Evolutionary conservation across 2,113 vertebrate species (phyloP), one percentile per base, ranked within the genome.

Genomic region (Astur gentilis): DNA sequence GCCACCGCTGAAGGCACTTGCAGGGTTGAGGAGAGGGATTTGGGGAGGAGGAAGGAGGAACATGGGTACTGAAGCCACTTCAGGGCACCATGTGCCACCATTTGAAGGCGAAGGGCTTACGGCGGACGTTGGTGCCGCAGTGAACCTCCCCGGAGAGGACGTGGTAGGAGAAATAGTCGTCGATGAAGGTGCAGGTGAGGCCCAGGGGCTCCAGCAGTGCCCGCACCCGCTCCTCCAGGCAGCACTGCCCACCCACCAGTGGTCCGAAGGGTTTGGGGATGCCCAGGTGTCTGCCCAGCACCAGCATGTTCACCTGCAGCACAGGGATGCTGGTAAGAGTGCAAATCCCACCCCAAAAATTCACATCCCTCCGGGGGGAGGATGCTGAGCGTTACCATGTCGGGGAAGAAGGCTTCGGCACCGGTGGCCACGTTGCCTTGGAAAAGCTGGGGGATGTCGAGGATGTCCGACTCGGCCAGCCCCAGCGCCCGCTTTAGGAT

Each of bases 261-360:
- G 99, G 99, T 18, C 99, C 99, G 1, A 98, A 99, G 6, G 99
- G 99, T 57, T 99, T 99, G 14, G 99, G 99, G 90, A 99, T 98
- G 94, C 99, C 99, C 42, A 99, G 98, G 92, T 98, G 93, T 64
- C 98, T 98, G 72, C 98, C 99, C 75, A 99, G 78, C 27, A 99
- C 99, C 10, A 99, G 96, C 99, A 99, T 99, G 97, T 99, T 99
- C 45, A 99, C 99, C 99, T 99, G 92, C 11, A 47, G 83, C 58
- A 9, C 16, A 7, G 26, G 58, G 69, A 22, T 1, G 15, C 2
- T 1, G 34, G 40, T 82, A 16, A 67, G 60, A 6, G 9, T 1
- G 25, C 20, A 7, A 21, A 54, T 19, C 78, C 26, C 57, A 31
- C 6, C 54, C 40, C 27, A 50, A 50, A 7, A 38, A 67, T 15